Evolutionary conservation across 1,140 invertebrate species (phyloP), one percentile per base, ranked within the genome.

Genomic region (Drepana arcuata): DNA sequence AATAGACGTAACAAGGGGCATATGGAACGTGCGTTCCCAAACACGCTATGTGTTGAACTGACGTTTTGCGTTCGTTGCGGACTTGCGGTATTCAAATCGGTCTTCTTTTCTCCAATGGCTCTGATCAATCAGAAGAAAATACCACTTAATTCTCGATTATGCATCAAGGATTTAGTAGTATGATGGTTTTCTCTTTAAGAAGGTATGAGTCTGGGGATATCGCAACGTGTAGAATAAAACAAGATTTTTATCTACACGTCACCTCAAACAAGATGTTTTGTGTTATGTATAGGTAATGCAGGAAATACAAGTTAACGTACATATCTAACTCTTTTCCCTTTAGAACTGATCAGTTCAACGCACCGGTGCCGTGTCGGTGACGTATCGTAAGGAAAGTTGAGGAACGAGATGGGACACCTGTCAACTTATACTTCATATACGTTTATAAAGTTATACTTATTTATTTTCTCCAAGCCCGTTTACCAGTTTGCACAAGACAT

Each of bases 41-140:
- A 50, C 62, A 41, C 68, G 62, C 34, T 59, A 49, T 64, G 56
- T 61, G 48, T 59, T 48, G 48, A 51, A 77, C 72, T 73, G 72
- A 44, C 60, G 53, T 49, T 56, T 48, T 37, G 49, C 29, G 38
- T 48, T 43, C 46, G 38, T 47, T 5, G n/a, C n/a, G n/a, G n/a
- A n/a, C n/a, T n/a, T 55, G 50, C 43, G 43, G 28, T 44, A 47
- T 46, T 48, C 45, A 28, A 50, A 53, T n/a, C 52, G 47, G 34
- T 54, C 52, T 53, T 56, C 61, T 63, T 54, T n/a, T n/a, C n/a
- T n/a, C n/a, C 52, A 58, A 62, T 53, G 37, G 61, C 30, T 56
- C 49, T 38, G 49, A 61, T 48, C 39, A 44, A 52, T 12, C 41
- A 48, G 40, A 44, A 62, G 43, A n/a, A n/a, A n/a, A n/a, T n/a